Evolutionary conservation across 2,797 vertebrate genomes (phyloP).

Genomic region (Micromesistius poutassou): DNA sequence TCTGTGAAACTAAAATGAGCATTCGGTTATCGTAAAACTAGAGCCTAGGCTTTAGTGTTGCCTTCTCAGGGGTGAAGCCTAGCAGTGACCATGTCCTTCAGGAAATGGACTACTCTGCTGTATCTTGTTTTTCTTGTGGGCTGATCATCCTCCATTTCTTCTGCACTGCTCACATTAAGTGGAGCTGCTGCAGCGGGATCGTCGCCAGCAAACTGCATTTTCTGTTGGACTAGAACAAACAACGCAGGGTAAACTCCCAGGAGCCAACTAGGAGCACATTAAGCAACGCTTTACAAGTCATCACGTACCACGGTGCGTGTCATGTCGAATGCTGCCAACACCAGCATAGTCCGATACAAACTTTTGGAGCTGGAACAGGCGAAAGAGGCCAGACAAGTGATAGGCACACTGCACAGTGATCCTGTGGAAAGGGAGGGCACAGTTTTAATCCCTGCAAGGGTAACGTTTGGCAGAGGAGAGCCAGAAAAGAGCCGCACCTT

Average conservation of each 20-base stretch:
- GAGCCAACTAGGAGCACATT: background rate
- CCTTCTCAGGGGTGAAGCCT: background rate
- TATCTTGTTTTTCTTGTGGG: background rate
- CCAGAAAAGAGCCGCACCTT: constrained; percentile 48
- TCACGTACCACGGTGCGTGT: background rate
- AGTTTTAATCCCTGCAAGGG: background rate
- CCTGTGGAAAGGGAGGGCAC: constrained; percentile 41
- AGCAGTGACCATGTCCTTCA: background rate
- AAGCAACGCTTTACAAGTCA: constrained; percentile 33
- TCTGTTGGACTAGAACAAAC: background rate
- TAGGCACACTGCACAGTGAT: constrained; percentile 71
- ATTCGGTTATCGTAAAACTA: no score
- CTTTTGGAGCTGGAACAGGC: constrained; percentile 46
- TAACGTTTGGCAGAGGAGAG: background rate
- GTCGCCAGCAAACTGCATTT: background rate
- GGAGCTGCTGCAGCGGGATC: background rate
- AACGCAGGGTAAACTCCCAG: background rate
- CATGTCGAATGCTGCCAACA: constrained; percentile 39
- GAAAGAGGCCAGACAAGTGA: constrained; percentile 56
- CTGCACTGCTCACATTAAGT: background rate
- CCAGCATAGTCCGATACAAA: constrained; percentile 57
- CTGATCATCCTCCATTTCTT: background rate
- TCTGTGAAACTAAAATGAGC: no score
- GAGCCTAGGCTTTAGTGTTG: no score
- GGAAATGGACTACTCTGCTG: background rate